phyloP scores from a whole-genome alignment of 2,888 invertebrate genomes.

The Spilarctia lutea region DNA sequence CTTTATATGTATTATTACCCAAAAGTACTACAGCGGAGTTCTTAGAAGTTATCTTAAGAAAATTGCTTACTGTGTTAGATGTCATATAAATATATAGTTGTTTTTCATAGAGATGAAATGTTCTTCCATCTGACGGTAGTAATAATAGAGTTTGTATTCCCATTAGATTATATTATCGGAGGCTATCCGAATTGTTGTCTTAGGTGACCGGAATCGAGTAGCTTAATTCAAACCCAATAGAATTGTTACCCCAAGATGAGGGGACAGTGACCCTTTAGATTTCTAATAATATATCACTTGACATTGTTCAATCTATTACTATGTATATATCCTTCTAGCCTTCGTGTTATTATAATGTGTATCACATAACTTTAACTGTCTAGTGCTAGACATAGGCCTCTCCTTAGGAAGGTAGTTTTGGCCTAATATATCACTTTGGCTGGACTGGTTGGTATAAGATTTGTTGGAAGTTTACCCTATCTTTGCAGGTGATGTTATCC shows the following conservation, averaged over 20 bases:
- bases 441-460: too few species aligned
- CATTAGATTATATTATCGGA: conserved; percentile 35
- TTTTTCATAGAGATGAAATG: background rate
- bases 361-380: too few species aligned
- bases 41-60: background rate
- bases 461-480: too few species aligned
- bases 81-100: background rate
- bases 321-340: too few species aligned
- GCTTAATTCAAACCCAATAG: conserved; percentile 53
- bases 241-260: conserved; percentile 8
- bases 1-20: conserved; percentile 22
- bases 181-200: conserved; percentile 48
- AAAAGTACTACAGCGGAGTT: conserved; percentile 18
- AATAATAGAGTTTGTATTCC: conserved; percentile 37
- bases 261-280: background rate
- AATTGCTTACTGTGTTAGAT: background rate
- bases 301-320: background rate
- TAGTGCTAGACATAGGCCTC: too few species aligned
- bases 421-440: too few species aligned
- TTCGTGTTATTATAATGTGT: too few species aligned
- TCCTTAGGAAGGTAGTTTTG: too few species aligned
- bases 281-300: background rate
- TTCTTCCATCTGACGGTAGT: background rate
- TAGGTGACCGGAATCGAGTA: conserved; percentile 46
- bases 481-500: too few species aligned